These are phyloP conservation scores for Apodemus speciosus DNA, from an alignment of 2,113 vertebrate genomes.

Conservation along the genomic window DNA sequence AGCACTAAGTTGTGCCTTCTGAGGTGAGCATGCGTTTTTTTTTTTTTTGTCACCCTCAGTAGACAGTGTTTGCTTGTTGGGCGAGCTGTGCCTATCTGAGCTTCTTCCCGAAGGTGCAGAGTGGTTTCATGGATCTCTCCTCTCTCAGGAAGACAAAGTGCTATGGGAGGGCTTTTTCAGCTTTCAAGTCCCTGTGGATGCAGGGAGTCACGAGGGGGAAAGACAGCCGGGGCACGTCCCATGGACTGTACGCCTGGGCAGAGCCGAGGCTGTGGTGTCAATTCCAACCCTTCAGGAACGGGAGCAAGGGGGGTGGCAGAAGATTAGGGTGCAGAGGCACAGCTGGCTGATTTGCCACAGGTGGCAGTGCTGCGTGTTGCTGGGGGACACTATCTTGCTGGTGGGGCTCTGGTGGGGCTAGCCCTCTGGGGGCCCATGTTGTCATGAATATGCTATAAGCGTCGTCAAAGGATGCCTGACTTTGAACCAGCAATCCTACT, in stretches of 20 bases:
- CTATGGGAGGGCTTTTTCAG: not conserved
- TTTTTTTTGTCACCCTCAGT: not conserved
- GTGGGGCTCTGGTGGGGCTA: not conserved
- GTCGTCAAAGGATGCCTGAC: not conserved
- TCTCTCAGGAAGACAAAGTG: not conserved
- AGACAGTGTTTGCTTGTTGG: not conserved
- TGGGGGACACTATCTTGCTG: too few relatives aligned
- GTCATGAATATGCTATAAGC: not conserved
- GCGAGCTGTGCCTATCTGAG: not conserved
- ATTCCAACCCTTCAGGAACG: not conserved
- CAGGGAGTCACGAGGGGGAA: not conserved
- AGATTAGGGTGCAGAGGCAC: not conserved
- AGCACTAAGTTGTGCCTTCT: too few relatives aligned
- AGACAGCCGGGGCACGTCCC: not conserved
- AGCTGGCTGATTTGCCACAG: not conserved
- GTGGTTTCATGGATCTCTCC: not conserved
- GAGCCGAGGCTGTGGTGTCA: too few relatives aligned
- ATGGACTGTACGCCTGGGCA: not conserved
- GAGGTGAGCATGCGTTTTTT: not conserved
- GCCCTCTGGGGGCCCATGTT: not conserved
- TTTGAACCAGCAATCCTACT: not conserved
- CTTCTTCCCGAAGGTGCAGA: not conserved
- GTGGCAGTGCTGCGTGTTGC: not conserved
- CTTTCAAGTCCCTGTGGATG: not conserved
- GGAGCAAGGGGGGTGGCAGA: not conserved